Evolutionary conservation across 1,140 invertebrate species (phyloP).

Genomic region (Eupeodes corollae): DNA sequence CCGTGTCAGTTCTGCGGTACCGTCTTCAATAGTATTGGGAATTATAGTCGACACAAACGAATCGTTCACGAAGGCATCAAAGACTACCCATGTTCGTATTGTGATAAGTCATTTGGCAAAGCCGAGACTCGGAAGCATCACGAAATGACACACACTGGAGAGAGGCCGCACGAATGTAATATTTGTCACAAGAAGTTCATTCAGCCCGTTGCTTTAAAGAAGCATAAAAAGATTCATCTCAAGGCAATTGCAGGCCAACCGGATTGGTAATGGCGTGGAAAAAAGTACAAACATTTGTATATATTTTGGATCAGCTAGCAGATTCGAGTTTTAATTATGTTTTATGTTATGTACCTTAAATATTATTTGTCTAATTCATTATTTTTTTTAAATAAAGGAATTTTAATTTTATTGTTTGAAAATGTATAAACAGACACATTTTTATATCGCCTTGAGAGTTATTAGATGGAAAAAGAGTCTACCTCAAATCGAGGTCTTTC

Average conservation of each 20-base stretch:
- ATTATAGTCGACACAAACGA: conserved; percentile 32
- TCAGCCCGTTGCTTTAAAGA: conserved; percentile 30
- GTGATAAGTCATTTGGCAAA: conserved; percentile 28
- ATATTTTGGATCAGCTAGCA: too few relatives aligned
- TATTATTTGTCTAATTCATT: too few relatives aligned
- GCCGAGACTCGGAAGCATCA: conserved; percentile 33
- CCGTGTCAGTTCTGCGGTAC: conserved; percentile 32
- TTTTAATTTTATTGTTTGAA: too few relatives aligned
- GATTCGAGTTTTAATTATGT: too few relatives aligned
- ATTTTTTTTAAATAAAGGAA: too few relatives aligned
- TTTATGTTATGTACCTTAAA: too few relatives aligned
- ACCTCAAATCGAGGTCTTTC: too few relatives aligned
- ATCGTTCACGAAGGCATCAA: conserved; percentile 35
- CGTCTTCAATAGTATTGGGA: conserved; percentile 31
- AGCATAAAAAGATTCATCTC: conserved; percentile 30
- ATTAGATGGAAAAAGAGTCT: too few relatives aligned
- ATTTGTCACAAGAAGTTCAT: conserved; percentile 31
- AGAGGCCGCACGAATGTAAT: conserved; percentile 30
- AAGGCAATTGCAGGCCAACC: conserved; percentile 5
- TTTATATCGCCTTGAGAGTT: too few relatives aligned
- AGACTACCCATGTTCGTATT: conserved; percentile 32
- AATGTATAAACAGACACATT: too few relatives aligned
- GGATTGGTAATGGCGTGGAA: too few relatives aligned
- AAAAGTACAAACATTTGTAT: too few relatives aligned
- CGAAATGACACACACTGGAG: conserved; percentile 39